A percentile compares a stretch with the other conserved stretches of the same genome.
phyloP scores from a whole-genome alignment of 2,113 vertebrate genomes.

The Pavo muticus region DNA sequence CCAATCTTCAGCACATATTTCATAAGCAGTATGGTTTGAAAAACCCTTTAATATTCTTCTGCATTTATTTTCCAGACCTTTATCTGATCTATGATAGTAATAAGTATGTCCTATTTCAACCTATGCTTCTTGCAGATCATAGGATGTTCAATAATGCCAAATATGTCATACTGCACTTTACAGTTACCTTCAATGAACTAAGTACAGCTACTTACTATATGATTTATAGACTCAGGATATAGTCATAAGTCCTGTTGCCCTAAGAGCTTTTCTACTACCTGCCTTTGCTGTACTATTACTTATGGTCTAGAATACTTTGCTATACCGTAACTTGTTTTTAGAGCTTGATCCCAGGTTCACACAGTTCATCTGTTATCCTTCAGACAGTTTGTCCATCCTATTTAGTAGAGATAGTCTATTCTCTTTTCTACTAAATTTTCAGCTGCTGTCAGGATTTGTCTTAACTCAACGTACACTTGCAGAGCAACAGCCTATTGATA shows the following conservation, averaged over 20 bases:
- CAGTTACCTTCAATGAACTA: neutral
- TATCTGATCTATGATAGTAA: neutral
- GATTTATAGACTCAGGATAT: neutral
- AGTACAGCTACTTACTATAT: neutral
- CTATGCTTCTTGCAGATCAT: neutral
- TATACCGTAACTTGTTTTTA: neutral
- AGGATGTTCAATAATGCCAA: neutral
- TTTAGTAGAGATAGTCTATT: neutral
- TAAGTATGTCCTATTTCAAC: conserved; percentile 27
- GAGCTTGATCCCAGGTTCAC: neutral
- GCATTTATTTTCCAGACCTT: neutral
- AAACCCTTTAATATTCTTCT: neutral
- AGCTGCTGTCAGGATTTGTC: neutral
- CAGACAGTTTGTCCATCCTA: neutral
- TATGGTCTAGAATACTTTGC: neutral
- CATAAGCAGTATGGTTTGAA: neutral
- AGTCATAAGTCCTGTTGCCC: neutral
- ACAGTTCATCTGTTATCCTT: neutral
- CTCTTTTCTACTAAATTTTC: neutral
- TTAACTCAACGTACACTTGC: neutral
- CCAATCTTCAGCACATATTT: neutral
- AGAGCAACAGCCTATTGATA: neutral
- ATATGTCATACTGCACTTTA: neutral
- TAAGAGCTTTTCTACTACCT: neutral
- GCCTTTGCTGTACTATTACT: neutral